Conservation (phyloP, 2,797 vertebrate species). For the Dipus sagitta region DNA sequence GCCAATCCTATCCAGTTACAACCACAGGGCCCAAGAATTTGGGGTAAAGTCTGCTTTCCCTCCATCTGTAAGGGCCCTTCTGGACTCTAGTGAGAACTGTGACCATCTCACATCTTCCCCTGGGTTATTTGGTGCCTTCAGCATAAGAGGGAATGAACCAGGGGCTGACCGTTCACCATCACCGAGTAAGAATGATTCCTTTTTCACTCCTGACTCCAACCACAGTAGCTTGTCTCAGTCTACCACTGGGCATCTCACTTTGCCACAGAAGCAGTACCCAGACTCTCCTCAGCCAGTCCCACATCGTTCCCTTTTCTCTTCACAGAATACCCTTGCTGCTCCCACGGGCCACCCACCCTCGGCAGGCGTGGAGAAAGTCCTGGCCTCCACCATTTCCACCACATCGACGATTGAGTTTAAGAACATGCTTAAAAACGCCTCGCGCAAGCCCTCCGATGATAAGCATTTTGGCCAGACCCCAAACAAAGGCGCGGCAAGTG, state of each 20-base stretch:
- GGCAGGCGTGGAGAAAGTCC: slow-evolving; percentile 79
- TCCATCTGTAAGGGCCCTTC: slow-evolving; percentile 83
- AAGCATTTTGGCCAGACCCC: slow-evolving; percentile 85
- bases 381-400: slow-evolving; percentile 86
- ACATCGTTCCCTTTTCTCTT: slow-evolving; percentile 86
- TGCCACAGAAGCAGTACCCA: slow-evolving; percentile 88
- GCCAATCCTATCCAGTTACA: slow-evolving; percentile 84
- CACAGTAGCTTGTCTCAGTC: slow-evolving; percentile 85
- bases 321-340: slow-evolving; percentile 83
- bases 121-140: slow-evolving; percentile 85
- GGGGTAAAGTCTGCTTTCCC: slow-evolving; percentile 85
- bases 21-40: slow-evolving; percentile 86
- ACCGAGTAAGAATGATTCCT: slow-evolving; percentile 86
- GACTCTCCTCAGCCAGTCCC: slow-evolving; percentile 86
- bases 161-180: slow-evolving; percentile 84
- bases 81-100: slow-evolving; percentile 85
- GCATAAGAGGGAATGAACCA: slow-evolving; percentile 82
- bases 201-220: slow-evolving; percentile 87
- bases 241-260: slow-evolving; percentile 76
- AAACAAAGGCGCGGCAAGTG: slow-evolving; percentile 73
- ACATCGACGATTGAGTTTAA: slow-evolving; percentile 91
- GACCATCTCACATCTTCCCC: slow-evolving; percentile 81
- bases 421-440: slow-evolving; percentile 91
- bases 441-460: slow-evolving; percentile 88
- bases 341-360: slow-evolving; percentile 76